Base-by-base conservation (phyloP, 2,113 vertebrate species). In the Catagonus wagneri region DNA sequence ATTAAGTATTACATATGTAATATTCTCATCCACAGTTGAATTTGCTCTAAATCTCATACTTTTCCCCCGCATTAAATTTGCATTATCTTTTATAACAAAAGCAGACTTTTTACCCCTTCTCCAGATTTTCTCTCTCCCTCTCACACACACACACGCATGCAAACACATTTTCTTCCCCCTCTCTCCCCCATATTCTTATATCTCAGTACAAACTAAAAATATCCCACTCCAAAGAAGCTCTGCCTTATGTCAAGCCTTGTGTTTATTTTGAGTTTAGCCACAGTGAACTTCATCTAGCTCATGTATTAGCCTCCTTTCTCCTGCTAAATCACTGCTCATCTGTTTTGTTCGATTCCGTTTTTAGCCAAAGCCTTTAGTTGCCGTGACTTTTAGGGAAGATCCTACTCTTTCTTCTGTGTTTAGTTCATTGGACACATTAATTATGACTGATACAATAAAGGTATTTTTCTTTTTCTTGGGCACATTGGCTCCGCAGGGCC, bases 191-290 rank as follows among this genome's bases (percentile, higher is more conserved):
- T 36, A 34, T 65, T n/a, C 54, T 90, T 81, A 91, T 29, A 91
- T 91, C 54, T 66, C 50, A 72, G 79, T 80, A 56, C 50, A 94
- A 66, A 79, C 60, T 91, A 75, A 93, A 95, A 96, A 93, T 91
- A 79, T n/a, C 44, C 32, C 63, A 13, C 22, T 78, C 1, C 6
- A 39, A 85, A 34, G 29, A 50, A 32, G 60, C 61, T 93, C 83
- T 96, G 66, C 87, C 86, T 85, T 69, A 69, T 91, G 68, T 89
- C n/a, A 66, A 25, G 34, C 7, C 60, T 91, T 72, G 16, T 68
- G 52, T 34, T 96, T 90, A 52, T 80, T 90, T 81, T 94, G 66
- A 93, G 60, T 89, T 83, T 96, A 61, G 68, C 50, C 58, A 44
- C 22, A 65, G 54, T 80, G 56, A 88, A 56, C 10, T 32, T 88